A percentile compares a stretch with the other conserved stretches of the same genome.
These are phyloP conservation scores for Semaprochilodus insignis DNA, from an alignment of 2,797 vertebrate genomes.

Conservation along the genomic window DNA sequence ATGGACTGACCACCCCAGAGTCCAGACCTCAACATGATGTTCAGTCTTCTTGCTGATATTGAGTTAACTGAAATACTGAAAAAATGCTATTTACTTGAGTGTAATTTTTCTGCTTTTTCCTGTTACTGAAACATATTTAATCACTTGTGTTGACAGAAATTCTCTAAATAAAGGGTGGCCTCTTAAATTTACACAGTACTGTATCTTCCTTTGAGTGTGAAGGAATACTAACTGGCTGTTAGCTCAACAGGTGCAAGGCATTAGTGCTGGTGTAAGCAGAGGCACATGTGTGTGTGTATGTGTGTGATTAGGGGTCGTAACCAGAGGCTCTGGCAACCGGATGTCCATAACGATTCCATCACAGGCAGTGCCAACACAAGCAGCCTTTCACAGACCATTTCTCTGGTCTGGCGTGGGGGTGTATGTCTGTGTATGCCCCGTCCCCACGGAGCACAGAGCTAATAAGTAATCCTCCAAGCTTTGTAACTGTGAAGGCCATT, in stretches of 20 bases:
- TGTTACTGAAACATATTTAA: too few species aligned
- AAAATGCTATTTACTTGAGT: too few species aligned
- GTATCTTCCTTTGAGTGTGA: neutral
- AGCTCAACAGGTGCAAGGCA: constrained; percentile 64
- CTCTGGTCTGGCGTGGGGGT: constrained; percentile 26
- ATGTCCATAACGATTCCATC: constrained; percentile 60
- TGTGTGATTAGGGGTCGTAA: constrained; percentile 57
- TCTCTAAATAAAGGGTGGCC: too few species aligned
- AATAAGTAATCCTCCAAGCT: constrained; percentile 56
- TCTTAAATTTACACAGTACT: too few species aligned
- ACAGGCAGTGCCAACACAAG: constrained; percentile 59
- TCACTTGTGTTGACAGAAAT: too few species aligned
- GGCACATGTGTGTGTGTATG: constrained; percentile 44
- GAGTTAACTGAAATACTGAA: too few species aligned
- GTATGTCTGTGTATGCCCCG: constrained; percentile 37
- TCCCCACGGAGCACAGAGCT: constrained; percentile 49
- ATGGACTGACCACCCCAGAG: too few species aligned
- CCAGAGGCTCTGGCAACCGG: constrained; percentile 63
- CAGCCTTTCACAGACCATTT: constrained; percentile 57
- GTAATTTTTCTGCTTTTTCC: too few species aligned
- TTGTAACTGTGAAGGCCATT: constrained; percentile 50
- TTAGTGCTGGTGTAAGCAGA: constrained; percentile 56
- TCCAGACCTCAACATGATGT: too few species aligned
- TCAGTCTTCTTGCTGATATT: too few species aligned
- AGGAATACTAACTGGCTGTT: constrained; percentile 15